Evolutionary conservation across 2,888 invertebrate species (phyloP).

Genomic region (Trissolcus brochymenae): DNA sequence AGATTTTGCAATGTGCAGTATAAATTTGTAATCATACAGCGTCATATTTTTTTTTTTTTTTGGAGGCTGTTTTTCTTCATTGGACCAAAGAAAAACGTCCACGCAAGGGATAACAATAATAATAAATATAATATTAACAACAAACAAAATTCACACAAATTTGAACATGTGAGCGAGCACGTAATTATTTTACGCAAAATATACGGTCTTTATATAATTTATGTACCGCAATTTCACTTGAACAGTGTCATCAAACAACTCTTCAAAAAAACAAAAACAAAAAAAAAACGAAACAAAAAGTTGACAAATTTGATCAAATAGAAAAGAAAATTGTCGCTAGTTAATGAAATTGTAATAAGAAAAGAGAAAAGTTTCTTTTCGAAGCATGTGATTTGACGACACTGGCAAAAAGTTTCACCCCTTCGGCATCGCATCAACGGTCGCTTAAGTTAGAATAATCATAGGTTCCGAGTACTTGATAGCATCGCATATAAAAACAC

Average conservation of each 20-base stretch:
- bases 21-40: slow-evolving; percentile 55
- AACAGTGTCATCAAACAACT: slow-evolving; percentile 36
- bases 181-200: slow-evolving; percentile 50
- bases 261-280: background rate
- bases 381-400: slow-evolving; percentile 21
- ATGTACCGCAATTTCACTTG: slow-evolving; percentile 28
- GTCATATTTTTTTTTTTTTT: slow-evolving; percentile 32
- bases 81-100: slow-evolving; percentile 30
- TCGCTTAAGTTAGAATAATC: slow-evolving; percentile 60
- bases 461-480: slow-evolving; percentile 61
- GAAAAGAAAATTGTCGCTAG: background rate
- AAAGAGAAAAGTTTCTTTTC: background rate
- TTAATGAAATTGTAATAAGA: background rate
- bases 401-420: slow-evolving; percentile 40
- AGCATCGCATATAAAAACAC: slow-evolving; percentile 66
- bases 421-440: slow-evolving; percentile 57
- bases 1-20: slow-evolving; percentile 48
- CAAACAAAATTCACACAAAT: slow-evolving; percentile 59
- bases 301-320: background rate
- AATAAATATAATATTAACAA: slow-evolving; percentile 55
- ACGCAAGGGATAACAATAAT: slow-evolving; percentile 45
- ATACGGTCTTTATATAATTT: slow-evolving; percentile 28
- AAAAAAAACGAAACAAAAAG: no score
- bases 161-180: slow-evolving; percentile 56
- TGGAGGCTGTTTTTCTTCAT: slow-evolving; percentile 23